Base-by-base conservation (phyloP, 2,888 invertebrate species). In the Isoperla grammatica region DNA sequence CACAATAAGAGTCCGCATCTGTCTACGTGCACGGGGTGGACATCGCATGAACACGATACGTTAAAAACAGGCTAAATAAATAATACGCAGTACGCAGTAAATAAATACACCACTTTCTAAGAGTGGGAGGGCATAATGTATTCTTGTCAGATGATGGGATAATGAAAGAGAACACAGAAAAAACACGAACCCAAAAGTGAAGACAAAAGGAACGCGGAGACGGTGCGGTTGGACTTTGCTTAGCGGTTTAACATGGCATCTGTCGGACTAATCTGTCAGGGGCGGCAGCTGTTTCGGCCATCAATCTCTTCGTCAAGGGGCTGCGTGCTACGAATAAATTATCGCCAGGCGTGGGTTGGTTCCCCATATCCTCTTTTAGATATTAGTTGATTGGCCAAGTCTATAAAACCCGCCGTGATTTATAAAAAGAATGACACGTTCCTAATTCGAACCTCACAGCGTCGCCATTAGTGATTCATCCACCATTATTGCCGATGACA, bases 181-280 rank as follows among this genome's bases (percentile, higher is more conserved):
- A 43, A 43, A 19, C n/a, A 15, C 23, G 35, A 40, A 40, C 39
- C 17, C 22, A 53, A 23, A 53, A 40, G 19, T 17, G 48, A 57
- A 57, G 57, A 57, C 40, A 56, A 58, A 46, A 61, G 40, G 43
- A 58, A 46, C 13, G 42, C 23, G 62, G 57, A 62, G 50, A 57
- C 43, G 45, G 58, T 58, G 29, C 40, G 23, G 39, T 39, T 19
- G 46, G 60, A 39, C 40, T 48, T 46, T 35, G 48, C 22, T 39
- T 46, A 42, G 49, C 59, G 57, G 48, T 58, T 54, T 54, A 56
- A 56, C 48, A 39, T 57, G 60, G 56, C 60, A 59, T 60, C 60
- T 57, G 62, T 62, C 57, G 60, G 39, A 55, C 53, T 53, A 57
- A 57, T 60, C 62, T 60, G 62, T 62, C 62, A 62, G 62, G 20